Evolutionary conservation across 1,140 invertebrate genomes (phyloP).

Genomic region (Cryptotermes secundus): DNA sequence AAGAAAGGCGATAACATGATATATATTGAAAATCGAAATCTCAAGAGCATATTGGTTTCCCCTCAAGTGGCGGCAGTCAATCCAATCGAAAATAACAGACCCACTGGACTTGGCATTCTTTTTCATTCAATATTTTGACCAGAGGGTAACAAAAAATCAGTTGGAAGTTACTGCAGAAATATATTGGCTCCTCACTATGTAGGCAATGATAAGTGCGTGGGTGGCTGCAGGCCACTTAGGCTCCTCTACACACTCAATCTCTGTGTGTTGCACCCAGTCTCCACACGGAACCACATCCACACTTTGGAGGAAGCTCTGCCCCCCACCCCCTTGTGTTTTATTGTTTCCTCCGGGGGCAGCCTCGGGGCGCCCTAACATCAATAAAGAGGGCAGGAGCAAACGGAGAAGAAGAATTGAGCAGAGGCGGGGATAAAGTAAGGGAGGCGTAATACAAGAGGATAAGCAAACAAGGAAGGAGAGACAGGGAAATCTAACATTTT

Average conservation of each 20-base stretch:
- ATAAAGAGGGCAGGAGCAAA: slow-evolving; percentile 30
- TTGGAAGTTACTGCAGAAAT: not conserved
- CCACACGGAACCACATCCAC: not conserved
- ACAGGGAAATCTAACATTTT: not conserved
- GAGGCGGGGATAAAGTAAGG: slow-evolving; percentile 18
- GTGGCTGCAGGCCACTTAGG: not conserved
- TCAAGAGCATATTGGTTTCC: not conserved
- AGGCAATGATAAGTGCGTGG: not conserved
- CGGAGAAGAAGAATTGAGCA: slow-evolving; percentile 24
- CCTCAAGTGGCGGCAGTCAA: not conserved
- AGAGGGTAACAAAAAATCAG: not conserved
- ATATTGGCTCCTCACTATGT: not conserved
- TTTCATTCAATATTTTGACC: not conserved
- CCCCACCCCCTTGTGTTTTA: slow-evolving; percentile 25
- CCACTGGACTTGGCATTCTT: not conserved
- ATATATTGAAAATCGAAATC: not conserved
- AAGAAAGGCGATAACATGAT: not conserved
- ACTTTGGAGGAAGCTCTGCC: not conserved
- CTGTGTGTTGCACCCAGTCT: slow-evolving; percentile 3
- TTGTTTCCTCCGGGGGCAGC: slow-evolving; percentile 28
- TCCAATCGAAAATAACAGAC: not conserved
- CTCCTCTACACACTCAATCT: not conserved
- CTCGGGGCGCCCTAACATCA: slow-evolving; percentile 28
- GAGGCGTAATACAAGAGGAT: slow-evolving; percentile 30
- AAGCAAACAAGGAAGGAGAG: slow-evolving; percentile 29